Evolutionary conservation across 53 echinoderm and acorn worm species (phyloP), one percentile per base, ranked within the genome.

Genomic region (Antedon mediterranea): DNA sequence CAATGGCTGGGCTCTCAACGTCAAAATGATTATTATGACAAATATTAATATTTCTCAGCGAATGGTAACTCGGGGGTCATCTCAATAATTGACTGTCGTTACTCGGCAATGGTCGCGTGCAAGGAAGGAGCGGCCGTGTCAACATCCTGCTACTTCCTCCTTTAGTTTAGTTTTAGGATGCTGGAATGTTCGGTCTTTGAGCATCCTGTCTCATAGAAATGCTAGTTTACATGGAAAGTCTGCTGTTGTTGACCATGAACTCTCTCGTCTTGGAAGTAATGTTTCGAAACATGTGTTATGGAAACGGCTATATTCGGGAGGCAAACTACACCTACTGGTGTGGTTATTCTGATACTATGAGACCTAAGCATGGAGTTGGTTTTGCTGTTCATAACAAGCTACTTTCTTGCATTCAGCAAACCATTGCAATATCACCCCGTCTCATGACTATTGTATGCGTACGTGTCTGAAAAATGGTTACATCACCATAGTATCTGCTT

Each of bases 251-350:
- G n/a, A n/a, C n/a, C n/a, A n/a, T n/a, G n/a, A n/a, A n/a, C n/a
- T n/a, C n/a, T n/a, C n/a, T n/a, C n/a, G n/a, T 79, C 28, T 72
- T 32, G 80, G 72, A 29, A 79, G 80, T 31, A 33, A 34, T 79
- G 73, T 72, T 72, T 26, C 32, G 34, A 80, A 32, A 80, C 80
- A 6, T 80, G 80, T 80, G 79, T 79, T 26, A 72, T 79, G 31
- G 79, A 13, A 31, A 28, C 71, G 72, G 79, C 31, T 79, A 31
- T 31, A 71, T 72, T 44, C 71, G 73, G 3, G 79, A 79, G 79
- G 72, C 57, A 71, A 71, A 32, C 32, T 79, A 72, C 72, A 71
- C 79, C 72, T n/a, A n/a, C 72, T 72, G 34, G 72, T 34, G 79
- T 14, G 79, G 72, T 70, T 71, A 79, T 72, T 6, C 73, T 34